These are phyloP conservation scores for Stichodactyla helianthus DNA, from an alignment of 64 coral and sea anemone genomes.

Conservation along the genomic window DNA sequence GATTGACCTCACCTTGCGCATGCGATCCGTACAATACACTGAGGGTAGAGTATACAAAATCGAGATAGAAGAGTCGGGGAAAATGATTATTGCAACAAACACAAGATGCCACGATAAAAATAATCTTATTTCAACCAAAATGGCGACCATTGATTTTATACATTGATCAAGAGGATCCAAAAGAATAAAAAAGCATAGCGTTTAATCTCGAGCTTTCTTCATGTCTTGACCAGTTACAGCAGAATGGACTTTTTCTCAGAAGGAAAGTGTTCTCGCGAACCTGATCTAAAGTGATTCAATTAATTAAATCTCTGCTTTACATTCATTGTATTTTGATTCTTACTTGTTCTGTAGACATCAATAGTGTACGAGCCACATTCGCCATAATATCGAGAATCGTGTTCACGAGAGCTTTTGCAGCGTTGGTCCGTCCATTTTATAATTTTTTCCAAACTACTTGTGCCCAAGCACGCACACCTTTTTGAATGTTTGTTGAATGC, in stretches of 20 bases:
- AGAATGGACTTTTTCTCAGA: no score
- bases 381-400: background rate
- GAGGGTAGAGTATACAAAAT: background rate
- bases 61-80: background rate
- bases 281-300: no score
- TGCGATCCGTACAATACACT: slow-evolving; percentile 66
- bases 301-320: background rate
- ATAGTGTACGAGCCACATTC: background rate
- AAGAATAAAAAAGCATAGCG: no score
- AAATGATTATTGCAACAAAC: no score
- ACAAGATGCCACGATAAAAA: no score
- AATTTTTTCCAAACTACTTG: background rate
- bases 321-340: background rate
- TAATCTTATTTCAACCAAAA: no score
- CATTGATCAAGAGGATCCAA: no score
- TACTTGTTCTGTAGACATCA: background rate
- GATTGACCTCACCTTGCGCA: slow-evolving; percentile 37
- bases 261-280: no score
- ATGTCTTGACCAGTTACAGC: no score
- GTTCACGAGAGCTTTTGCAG: background rate
- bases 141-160: no score
- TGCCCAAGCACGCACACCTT: background rate
- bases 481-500: background rate
- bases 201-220: no score
- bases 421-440: background rate